phyloP scores from a whole-genome alignment of 2,888 invertebrate species.

The Brachynemurus nebulosus region DNA sequence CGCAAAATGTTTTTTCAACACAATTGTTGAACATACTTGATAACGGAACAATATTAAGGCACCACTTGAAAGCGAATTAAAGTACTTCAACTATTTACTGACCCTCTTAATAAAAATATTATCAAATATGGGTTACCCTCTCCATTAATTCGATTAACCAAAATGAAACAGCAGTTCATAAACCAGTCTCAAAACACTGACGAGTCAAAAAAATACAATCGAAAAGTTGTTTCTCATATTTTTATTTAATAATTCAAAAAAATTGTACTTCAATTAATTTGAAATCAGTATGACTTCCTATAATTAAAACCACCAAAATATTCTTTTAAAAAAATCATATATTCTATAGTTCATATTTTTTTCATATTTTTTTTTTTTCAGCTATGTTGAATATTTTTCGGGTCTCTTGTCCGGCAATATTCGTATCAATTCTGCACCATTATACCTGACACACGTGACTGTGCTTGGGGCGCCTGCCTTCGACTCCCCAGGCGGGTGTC shows the following conservation, averaged over 20 bases:
- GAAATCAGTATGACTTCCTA: neutral
- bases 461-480: constrained; percentile 72
- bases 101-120: neutral
- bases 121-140: neutral
- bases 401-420: constrained; percentile 80
- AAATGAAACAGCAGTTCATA: neutral
- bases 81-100: neutral
- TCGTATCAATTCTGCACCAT: constrained; percentile 72
- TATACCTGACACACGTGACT: constrained; percentile 75
- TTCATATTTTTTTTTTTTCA: constrained; percentile 28
- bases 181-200: no score
- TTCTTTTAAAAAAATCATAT: constrained; percentile 1
- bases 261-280: no score
- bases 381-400: constrained; percentile 86
- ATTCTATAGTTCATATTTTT: constrained; percentile 5
- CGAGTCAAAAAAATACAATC: no score
- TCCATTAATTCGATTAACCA: constrained; percentile 1
- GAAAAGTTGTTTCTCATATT: no score
- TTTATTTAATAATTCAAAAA: no score
- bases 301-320: no score
- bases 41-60: neutral
- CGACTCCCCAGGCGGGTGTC: constrained; percentile 43
- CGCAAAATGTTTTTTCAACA: neutral
- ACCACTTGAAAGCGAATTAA: constrained; percentile 2
- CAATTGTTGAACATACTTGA: neutral